A percentile compares a stretch with the other conserved stretches of the same genome.
phyloP scores from a whole-genome alignment of 2,888 invertebrate species.

The Hirtodrosophila alboralis region DNA sequence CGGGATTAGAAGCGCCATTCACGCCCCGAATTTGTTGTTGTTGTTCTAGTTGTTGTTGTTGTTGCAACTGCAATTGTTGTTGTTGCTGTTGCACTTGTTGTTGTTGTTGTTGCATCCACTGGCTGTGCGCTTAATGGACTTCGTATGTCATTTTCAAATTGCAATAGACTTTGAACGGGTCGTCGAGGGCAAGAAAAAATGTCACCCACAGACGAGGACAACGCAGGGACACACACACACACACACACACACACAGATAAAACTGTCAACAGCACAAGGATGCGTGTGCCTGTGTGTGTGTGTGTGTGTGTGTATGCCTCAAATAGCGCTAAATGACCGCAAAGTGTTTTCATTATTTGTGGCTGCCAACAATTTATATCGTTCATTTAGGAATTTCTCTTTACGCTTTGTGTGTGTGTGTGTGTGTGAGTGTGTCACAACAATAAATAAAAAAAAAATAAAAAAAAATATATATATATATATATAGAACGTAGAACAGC shows the following conservation, averaged over 20 bases:
- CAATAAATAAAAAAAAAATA: neutral
- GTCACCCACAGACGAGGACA: constrained; percentile 45
- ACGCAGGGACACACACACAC: constrained; percentile 10
- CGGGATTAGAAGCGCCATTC: constrained; percentile 43
- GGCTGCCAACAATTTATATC: constrained; percentile 81
- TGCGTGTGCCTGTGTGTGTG: constrained; percentile 25
- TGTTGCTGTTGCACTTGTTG: constrained; percentile 17
- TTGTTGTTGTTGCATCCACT: constrained; percentile 50
- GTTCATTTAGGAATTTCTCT: constrained; percentile 81
- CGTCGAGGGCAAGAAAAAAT: constrained; percentile 55
- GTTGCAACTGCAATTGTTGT: constrained; percentile 9
- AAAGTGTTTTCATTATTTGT: constrained; percentile 79
- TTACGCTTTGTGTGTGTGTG: constrained; percentile 23
- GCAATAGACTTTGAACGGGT: constrained; percentile 70
- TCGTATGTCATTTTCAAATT: constrained; percentile 79
- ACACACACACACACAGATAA: constrained; percentile 31
- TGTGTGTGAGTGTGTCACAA: constrained; percentile 12
- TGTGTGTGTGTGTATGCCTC: constrained; percentile 49
- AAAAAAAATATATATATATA: too few relatives aligned
- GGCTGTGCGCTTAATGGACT: constrained; percentile 75
- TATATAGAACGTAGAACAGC: neutral
- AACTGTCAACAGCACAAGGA: constrained; percentile 64
- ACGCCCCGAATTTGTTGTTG: constrained; percentile 13
- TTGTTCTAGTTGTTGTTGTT: constrained; percentile 2
- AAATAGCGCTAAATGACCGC: constrained; percentile 78